phyloP scores from a whole-genome alignment of 1,140 invertebrate genomes.

The Pseudoatta argentina region DNA sequence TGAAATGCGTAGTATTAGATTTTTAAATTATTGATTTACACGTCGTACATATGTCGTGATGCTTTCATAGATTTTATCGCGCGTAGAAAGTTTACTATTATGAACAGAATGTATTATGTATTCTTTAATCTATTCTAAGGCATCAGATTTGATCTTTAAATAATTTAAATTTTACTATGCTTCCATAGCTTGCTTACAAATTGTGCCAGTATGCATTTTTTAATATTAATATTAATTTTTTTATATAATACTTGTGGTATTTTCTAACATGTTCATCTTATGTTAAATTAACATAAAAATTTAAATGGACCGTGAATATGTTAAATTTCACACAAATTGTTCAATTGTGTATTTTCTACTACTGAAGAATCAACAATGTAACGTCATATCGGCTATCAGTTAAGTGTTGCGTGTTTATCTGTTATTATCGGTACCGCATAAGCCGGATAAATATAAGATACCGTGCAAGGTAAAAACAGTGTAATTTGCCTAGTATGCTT shows the following conservation, averaged over 20 bases:
- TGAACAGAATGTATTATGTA: neutral
- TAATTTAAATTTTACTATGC: neutral
- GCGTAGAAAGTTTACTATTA: neutral
- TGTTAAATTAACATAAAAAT: too few species aligned
- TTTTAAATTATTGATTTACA: slow-evolving; percentile 18
- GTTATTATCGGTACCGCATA: slow-evolving; percentile 43
- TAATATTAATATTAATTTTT: too few species aligned
- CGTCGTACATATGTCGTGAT: neutral
- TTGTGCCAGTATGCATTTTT: too few species aligned
- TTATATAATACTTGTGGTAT: too few species aligned
- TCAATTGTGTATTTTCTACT: neutral
- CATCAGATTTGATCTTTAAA: neutral
- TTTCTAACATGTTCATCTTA: too few species aligned
- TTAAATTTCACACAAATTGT: too few species aligned
- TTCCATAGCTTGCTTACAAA: too few species aligned
- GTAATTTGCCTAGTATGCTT: slow-evolving; percentile 32
- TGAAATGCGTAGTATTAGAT: too few species aligned
- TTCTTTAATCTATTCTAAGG: neutral
- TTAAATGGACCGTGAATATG: too few species aligned
- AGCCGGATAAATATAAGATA: slow-evolving; percentile 34
- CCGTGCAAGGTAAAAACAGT: slow-evolving; percentile 7
- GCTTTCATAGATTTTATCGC: neutral
- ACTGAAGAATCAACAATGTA: slow-evolving; percentile 5
- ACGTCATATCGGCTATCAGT: slow-evolving; percentile 23
- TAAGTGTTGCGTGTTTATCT: slow-evolving; percentile 43